A percentile compares a stretch with the other conserved stretches of the same genome.
Evolutionary conservation across 2,888 invertebrate species (phyloP).

Genomic region (Drosophila mettleri): DNA sequence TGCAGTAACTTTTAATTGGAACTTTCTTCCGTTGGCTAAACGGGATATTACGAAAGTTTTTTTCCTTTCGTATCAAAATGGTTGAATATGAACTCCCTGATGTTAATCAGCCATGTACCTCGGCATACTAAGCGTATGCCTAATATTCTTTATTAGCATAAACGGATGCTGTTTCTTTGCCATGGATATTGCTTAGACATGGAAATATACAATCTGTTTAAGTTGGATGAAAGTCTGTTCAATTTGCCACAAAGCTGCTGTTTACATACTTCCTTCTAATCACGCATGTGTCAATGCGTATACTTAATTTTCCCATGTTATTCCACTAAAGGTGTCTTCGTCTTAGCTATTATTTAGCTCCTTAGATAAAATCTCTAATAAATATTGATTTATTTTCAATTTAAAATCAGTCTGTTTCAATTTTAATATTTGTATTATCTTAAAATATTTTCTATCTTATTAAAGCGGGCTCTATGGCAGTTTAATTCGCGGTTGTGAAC

Average conservation of each 20-base stretch:
- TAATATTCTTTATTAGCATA: neutral
- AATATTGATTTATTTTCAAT: too few species aligned
- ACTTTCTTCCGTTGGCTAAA: slow-evolving; percentile 33
- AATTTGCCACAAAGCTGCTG: neutral
- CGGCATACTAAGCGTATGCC: neutral
- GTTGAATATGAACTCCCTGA: slow-evolving; percentile 7
- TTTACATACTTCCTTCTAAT: neutral
- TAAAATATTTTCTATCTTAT: too few species aligned
- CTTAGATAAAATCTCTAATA: too few species aligned
- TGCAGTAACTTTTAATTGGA: slow-evolving; percentile 70
- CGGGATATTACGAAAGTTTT: slow-evolving; percentile 73
- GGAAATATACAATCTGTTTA: neutral
- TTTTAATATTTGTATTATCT: too few species aligned
- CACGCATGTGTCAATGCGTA: too few species aligned
- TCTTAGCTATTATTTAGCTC: too few species aligned
- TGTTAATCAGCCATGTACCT: slow-evolving; percentile 9
- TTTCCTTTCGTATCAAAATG: neutral
- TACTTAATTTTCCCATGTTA: too few species aligned
- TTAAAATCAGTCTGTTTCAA: too few species aligned
- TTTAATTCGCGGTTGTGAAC: neutral
- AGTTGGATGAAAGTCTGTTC: neutral
- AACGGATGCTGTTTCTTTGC: neutral
- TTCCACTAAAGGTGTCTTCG: too few species aligned
- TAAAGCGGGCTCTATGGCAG: too few species aligned
- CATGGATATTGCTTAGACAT: neutral